Evolutionary conservation across 2,888 invertebrate species (phyloP), one percentile per base, ranked within the genome.

Genomic region (Nowickia ferox): DNA sequence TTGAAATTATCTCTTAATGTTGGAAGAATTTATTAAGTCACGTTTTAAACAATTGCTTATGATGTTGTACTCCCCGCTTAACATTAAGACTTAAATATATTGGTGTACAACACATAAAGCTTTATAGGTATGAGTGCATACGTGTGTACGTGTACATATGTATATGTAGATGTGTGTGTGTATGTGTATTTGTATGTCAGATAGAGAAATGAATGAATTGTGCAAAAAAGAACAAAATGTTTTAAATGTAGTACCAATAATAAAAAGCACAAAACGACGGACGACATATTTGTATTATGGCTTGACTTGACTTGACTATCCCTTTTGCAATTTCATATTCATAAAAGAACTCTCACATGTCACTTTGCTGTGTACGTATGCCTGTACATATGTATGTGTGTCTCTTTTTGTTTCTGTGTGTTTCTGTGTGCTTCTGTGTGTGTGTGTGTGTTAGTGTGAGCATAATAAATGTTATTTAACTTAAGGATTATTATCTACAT

Each of bases 21-120:
- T 30, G 55, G 59, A 44, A 53, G 61, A 61, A 42, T 76, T 83
- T 51, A 72, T 72, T 83, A 72, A 71, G 77, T 65, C 83, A 83
- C 83, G 83, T 83, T 74, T 83, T 46, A 77, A 77, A 77, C 77
- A 83, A 77, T 72, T 77, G 65, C 75, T 82, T 68, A 68, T 82
- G 59, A 74, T 59, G 6, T 3, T 59, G 6, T 3, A 59, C 53
- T 40, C 17, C 79, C 42, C 44, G 30, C 53, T 44, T 65, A 15
- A 66, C n/a, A 22, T 17, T 68, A 53, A 5, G 9, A 30, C 19
- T 11, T 11, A 19, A n/a, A 17, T 46, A 48, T 22, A 57, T 48
- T 38, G 15, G 40, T 44, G 19, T 30, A 30, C 30, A 13, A 11
- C 42, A 10, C 40, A 22, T 40, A 63, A 5, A n/a, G 19, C 17